phyloP scores from a whole-genome alignment of 2,888 invertebrate species.

The Frankliniella intonsa region DNA sequence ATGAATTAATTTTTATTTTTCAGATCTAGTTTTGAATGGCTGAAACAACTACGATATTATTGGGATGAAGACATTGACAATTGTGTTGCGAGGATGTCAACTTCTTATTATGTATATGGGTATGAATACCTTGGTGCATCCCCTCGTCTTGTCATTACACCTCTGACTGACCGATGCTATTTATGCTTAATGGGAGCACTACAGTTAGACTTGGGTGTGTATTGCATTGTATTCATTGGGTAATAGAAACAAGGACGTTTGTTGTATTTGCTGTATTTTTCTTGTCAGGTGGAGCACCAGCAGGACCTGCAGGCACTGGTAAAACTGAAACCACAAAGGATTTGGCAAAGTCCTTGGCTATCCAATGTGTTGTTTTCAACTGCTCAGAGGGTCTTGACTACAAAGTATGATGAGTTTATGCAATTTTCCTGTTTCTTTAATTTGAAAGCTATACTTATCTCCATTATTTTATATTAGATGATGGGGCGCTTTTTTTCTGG shows the following conservation, averaged over 20 bases:
- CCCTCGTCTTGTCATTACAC: conserved; percentile 81
- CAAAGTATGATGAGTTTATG: conserved; percentile 44
- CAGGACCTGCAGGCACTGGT: conserved; percentile 83
- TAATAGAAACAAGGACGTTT: background rate
- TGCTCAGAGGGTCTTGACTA: conserved; percentile 74
- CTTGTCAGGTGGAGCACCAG: conserved; percentile 71
- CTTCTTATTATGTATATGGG: conserved; percentile 75
- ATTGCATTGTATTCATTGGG: background rate
- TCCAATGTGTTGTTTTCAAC: conserved; percentile 88
- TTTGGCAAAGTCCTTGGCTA: conserved; percentile 78
- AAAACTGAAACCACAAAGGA: conserved; percentile 91
- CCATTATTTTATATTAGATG: conserved; percentile 53
- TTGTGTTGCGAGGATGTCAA: conserved; percentile 79
- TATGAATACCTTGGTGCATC: conserved; percentile 88
- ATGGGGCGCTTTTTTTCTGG: conserved; percentile 69
- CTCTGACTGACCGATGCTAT: conserved; percentile 83
- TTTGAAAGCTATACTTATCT: background rate
- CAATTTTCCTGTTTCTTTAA: background rate
- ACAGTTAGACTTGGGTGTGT: conserved; percentile 68
- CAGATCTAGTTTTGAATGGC: conserved; percentile 68
- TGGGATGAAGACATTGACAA: conserved; percentile 75
- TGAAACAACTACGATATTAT: conserved; percentile 85
- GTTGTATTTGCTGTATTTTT: conserved; percentile 1
- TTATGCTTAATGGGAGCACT: conserved; percentile 85
- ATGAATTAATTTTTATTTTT: conserved; percentile 27